These are phyloP conservation scores for Dryoscopus gambensis DNA, from an alignment of 2,113 vertebrate genomes.

Conservation along the genomic window DNA sequence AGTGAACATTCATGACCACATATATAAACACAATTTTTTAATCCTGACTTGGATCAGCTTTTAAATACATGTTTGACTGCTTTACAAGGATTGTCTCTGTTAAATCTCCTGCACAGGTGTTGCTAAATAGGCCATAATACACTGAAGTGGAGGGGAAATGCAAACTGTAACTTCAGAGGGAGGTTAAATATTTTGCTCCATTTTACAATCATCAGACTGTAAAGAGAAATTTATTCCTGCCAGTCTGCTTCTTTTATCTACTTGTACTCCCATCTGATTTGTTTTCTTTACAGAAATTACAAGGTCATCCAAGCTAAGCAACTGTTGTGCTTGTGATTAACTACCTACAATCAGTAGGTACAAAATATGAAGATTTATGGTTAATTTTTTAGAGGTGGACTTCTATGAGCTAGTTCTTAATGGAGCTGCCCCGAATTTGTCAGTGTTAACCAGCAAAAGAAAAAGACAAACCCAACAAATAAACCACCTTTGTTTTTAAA, in stretches of 20 bases:
- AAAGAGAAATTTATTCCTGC: conserved; percentile 9
- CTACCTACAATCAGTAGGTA: background rate
- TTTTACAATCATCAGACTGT: background rate
- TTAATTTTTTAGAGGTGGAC: conserved; percentile 47
- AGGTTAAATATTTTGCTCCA: background rate
- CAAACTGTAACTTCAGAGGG: background rate
- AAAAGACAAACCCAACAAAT: background rate
- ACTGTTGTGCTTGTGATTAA: conserved; percentile 32
- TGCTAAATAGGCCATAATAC: background rate
- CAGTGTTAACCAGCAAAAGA: background rate
- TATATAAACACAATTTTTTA: background rate
- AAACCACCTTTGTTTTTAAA: background rate
- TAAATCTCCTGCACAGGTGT: background rate
- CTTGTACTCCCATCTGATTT: background rate
- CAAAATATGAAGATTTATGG: conserved; percentile 46
- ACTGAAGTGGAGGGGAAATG: background rate
- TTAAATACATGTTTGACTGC: background rate
- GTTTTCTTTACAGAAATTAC: conserved; percentile 23
- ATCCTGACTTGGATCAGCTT: background rate
- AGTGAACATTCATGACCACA: background rate
- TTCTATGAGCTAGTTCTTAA: conserved; percentile 15
- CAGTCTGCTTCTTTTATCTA: background rate
- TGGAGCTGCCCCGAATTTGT: background rate
- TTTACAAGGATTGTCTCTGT: background rate
- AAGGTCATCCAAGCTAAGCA: conserved; percentile 8